phyloP scores from a whole-genome alignment of 64 coral and sea anemone genomes.

The Montipora foliosa region DNA sequence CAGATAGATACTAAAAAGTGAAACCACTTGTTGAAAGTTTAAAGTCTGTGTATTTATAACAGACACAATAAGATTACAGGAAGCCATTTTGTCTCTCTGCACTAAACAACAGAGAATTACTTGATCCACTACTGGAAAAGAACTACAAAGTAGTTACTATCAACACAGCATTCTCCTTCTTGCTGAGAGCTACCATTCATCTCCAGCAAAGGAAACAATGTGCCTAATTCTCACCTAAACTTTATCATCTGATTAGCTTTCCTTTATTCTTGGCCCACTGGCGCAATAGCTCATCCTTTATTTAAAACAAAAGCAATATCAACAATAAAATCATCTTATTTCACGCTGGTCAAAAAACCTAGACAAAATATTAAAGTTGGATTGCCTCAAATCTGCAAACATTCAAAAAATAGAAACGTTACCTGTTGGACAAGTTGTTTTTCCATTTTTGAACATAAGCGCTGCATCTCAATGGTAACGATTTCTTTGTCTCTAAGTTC shows the following conservation, averaged over 20 bases:
- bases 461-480: conserved; percentile 78
- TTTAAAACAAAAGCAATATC: background rate
- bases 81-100: too few relatives aligned
- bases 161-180: background rate
- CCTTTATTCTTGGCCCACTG: conserved; percentile 95
- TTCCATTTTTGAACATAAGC: conserved; percentile 92
- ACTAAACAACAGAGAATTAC: too few relatives aligned
- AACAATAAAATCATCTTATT: too few relatives aligned
- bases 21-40: too few relatives aligned
- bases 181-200: background rate
- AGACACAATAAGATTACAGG: too few relatives aligned
- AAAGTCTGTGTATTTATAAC: too few relatives aligned
- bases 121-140: too few relatives aligned
- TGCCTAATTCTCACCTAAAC: background rate
- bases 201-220: background rate
- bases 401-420: background rate
- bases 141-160: too few relatives aligned
- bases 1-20: too few relatives aligned
- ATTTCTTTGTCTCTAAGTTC: conserved; percentile 76
- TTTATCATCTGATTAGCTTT: conserved; percentile 53
- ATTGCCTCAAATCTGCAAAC: too few relatives aligned
- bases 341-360: too few relatives aligned
- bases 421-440: conserved; percentile 92
- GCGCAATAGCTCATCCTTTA: conserved; percentile 82
- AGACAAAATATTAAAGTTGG: too few relatives aligned